Percentiles rank a stretch among this genome's conserved stretches.
Conservation (phyloP, 53 echinoderm and acorn worm species). For the Crossaster papposus region DNA sequence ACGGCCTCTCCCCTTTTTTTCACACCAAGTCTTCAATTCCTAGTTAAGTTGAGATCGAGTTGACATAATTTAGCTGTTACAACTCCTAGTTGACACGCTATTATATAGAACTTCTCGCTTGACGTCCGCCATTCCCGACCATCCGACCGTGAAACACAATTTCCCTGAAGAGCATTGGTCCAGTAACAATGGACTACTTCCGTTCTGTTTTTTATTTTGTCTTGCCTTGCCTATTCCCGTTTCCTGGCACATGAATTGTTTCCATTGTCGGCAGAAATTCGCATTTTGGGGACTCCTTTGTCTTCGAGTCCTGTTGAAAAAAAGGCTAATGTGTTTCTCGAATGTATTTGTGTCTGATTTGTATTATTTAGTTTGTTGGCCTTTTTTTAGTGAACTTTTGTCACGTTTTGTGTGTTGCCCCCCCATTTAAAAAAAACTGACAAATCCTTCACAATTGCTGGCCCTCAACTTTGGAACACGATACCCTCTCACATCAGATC, state of each 20-base stretch:
- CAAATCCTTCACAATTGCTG: too few species aligned
- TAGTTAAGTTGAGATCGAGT: not conserved
- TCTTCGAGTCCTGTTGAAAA: not conserved
- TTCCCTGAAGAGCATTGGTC: conserved; percentile 43
- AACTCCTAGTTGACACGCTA: not conserved
- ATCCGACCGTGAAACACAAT: conserved; percentile 33
- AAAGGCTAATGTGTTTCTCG: not conserved
- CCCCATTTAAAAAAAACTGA: too few species aligned
- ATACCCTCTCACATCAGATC: too few species aligned
- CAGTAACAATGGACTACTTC: conserved; percentile 44
- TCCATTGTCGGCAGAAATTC: conserved; percentile 17
- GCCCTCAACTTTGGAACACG: too few species aligned
- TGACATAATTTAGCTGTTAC: too few species aligned
- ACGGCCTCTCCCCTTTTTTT: too few species aligned
- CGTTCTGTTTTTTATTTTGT: conserved; percentile 20
- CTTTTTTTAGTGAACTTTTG: not conserved
- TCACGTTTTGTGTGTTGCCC: not conserved
- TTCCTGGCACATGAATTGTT: conserved; percentile 12
- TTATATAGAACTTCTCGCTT: not conserved
- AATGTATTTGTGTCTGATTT: not conserved
- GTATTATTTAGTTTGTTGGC: not conserved
- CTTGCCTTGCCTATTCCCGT: not conserved
- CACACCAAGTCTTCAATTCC: not conserved
- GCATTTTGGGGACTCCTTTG: conserved; percentile 12
- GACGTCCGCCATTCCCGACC: not conserved